Conservation (phyloP, 2,797 vertebrate genomes). For the Lagorchestes hirsutus region DNA sequence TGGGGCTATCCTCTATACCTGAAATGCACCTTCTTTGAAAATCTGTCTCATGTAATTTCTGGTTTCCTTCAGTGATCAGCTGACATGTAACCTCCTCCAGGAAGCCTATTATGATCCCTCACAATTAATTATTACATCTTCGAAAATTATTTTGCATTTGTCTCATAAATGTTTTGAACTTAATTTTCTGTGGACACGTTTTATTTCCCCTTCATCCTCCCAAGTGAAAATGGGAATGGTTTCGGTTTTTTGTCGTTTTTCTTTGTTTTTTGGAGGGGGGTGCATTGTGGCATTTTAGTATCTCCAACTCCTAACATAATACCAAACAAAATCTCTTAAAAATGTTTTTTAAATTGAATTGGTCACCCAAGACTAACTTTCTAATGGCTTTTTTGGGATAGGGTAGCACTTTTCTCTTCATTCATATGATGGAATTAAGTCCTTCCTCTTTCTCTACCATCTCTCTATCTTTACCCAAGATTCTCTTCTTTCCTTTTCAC, state of each 20-base stretch:
- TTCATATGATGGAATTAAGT: not conserved
- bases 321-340: not conserved
- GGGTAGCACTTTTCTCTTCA: too few relatives aligned
- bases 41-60: not conserved
- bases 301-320: not conserved
- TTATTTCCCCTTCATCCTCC: not conserved
- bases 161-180: not conserved
- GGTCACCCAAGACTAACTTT: not conserved
- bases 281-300: not conserved
- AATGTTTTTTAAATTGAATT: not conserved
- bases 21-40: not conserved
- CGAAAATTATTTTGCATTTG: not conserved
- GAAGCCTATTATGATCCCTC: not conserved
- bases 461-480: too few relatives aligned
- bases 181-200: not conserved
- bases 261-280: too few relatives aligned
- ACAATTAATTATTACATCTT: not conserved
- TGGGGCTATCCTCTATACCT: not conserved
- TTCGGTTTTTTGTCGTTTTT: not conserved
- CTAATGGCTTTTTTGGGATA: not conserved
- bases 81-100: not conserved
- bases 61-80: not conserved
- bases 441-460: not conserved
- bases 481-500: not conserved
- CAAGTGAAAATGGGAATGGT: not conserved